Base-by-base conservation (phyloP, 2,888 invertebrate species). In the Eupithecia dodoneata region DNA sequence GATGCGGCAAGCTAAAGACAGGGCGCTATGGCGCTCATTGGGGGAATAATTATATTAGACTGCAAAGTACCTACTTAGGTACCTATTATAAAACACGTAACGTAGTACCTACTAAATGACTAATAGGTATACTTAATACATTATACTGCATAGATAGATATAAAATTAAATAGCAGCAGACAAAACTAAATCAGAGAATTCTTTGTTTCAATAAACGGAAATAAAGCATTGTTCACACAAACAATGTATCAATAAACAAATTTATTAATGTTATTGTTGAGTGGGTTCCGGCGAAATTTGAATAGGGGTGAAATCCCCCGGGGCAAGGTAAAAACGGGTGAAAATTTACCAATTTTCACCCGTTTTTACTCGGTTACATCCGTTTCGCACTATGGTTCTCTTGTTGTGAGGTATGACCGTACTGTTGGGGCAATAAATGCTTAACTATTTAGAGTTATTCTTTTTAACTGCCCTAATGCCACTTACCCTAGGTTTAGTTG, bases 181-280 rank as follows among this genome's bases (percentile, higher is more conserved):
- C 2, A 49, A 44, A 67, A 44, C 2, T n/a, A 49, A 70, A 70
- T 45, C 18, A 70, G 9, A 9, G 12, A 49, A 47, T 49, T 70
- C 18, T 49, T 47, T 71, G 49, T 72, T 55, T 59, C n/a, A 59
- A 42, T 52, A 41, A 47, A 49, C 42, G 30, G n/a, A 30, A 52
- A 63, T 49, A 71, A 73, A 42, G 44, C n/a, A 70, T 71, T 66
- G 69, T 44, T 52, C 49, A 52, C 18, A 4, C 67, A 69, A 72
- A 77, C 73, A 72, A 74, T 76, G 67, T 72, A 76, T 70, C 78
- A 69, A 78, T 78, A 79, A 73, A 71, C 80, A 74, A 80, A 80
- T 81, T 79, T 76, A 78, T 79, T 76, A 76, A 79, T 74, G 74
- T 71, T 74, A 72, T 80, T 75, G 73, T 79, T 63, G 69, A 80